phyloP scores from a whole-genome alignment of 1,140 invertebrate species.

The Camponotus pennsylvanicus region DNA sequence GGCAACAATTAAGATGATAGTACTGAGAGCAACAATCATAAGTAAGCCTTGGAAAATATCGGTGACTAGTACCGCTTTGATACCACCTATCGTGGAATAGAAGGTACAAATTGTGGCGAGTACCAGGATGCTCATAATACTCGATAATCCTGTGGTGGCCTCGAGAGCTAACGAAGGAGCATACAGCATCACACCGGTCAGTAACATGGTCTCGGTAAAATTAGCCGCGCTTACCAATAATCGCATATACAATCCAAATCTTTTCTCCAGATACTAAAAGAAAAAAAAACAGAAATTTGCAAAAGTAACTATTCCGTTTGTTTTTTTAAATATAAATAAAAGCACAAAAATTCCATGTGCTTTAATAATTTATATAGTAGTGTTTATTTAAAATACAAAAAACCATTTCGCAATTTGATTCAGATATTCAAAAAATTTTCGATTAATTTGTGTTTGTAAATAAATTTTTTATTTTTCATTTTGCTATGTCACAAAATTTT shows the following conservation, averaged over 20 bases:
- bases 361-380: not conserved
- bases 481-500: not conserved
- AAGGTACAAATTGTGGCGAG: slow-evolving; percentile 95
- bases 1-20: slow-evolving; percentile 84
- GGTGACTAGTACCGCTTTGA: slow-evolving; percentile 95
- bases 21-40: slow-evolving; percentile 89
- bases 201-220: slow-evolving; percentile 93
- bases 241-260: slow-evolving; percentile 91
- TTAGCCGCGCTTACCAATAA: slow-evolving; percentile 92
- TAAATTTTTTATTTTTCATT: not conserved
- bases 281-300: not conserved
- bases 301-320: not conserved
- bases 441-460: not conserved
- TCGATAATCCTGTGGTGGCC: slow-evolving; percentile 94
- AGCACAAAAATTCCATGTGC: no score
- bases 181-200: slow-evolving; percentile 97
- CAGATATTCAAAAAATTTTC: not conserved
- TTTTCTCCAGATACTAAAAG: slow-evolving; percentile 91
- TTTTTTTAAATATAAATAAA: no score
- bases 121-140: slow-evolving; percentile 91
- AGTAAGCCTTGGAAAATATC: slow-evolving; percentile 94
- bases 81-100: slow-evolving; percentile 95
- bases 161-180: slow-evolving; percentile 96
- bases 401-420: not conserved
- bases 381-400: not conserved